Base-by-base conservation (phyloP, 2,113 vertebrate genomes). In the Amblyornis subalaris region DNA sequence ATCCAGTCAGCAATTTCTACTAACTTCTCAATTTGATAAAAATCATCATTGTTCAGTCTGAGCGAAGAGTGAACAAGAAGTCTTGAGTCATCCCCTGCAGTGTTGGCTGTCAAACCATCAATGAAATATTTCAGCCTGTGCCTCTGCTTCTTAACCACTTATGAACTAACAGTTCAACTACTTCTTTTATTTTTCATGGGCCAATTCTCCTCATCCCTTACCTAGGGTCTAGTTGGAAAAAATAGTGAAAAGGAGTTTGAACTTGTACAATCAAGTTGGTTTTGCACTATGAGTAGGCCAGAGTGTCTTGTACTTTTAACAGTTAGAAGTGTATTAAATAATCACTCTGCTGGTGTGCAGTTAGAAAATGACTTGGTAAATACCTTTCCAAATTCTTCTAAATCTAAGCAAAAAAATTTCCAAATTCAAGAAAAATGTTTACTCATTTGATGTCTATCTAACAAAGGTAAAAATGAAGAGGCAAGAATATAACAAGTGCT, bases 81-180 rank as follows among this genome's bases (percentile, higher is more conserved):
- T 58, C 48, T 66, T 88, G 89, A 95, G 78, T 95, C 85, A 93
- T 89, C 9, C 51, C 64, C 82, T 91, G 64, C 60, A 74, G 83
- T 92, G 42, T 40, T 64, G 90, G 69, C 72, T 90, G 86, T 96
- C 88, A 95, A 91, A 77, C 14, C 38, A 70, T 93, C 81, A 80
- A 76, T 77, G 78, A 94, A 94, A 51, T 89, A 90, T 83, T 95
- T 95, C 71, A 77, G 36, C 77, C 38, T 88, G 33, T 74, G 81
- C 44, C 47, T 90, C 51, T 88, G 71, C 55, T 74, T 58, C 51
- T 88, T 85, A 94, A 79, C 26, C 1, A 3, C 47, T 89, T 77
- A 76, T 0, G 1, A 60, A 33, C 33, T 45, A 88, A 66, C 58
- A 38, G 14, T 35, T 73, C 14, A 85, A 85, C 72, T 62, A 14